Base-by-base conservation (phyloP, 2,113 vertebrate species). In the Burhinus oedicnemus region DNA sequence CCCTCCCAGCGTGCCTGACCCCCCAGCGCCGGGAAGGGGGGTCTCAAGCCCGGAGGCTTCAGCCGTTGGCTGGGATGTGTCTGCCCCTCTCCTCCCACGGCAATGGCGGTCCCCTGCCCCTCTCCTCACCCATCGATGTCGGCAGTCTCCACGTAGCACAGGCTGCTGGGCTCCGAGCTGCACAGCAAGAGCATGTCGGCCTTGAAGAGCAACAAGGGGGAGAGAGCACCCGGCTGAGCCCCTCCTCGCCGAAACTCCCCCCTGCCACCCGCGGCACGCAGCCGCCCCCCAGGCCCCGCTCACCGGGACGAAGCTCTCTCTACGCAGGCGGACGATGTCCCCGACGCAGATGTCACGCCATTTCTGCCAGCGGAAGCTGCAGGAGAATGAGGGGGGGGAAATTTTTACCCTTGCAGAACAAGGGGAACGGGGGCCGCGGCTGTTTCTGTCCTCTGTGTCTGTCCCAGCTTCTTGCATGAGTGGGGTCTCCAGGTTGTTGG, bases 111-210 rank as follows among this genome's bases (percentile, higher is more conserved):
- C 15, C 7, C 2, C 5, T 44, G 55, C 25, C n/a, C 27, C 12
- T 22, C 30, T 87, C 27, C 97, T 98, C 97, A 99, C 99, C 99
- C 99, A 1, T 99, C 99, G 0, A 99, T 99, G 92, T 99, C 99
- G 0, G 98, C 98, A 0, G 99, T 99, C 97, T 99, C 99, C 96
- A 99, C 98, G 0, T 99, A 99, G 97, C 99, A 99, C 76, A 99
- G 87, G 96, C 99, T 99, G 98, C 99, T 99, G 92, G 99, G 99
- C 96, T 99, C 99, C 0, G 99, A 99, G 94, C 99, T 99, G 97
- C 98, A 97, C 54, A 99, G 98, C 82, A 99, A 94, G 45, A 99
- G 98, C 93, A 99, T 49, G 72, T 99, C 99, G 0, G 99, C 99
- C 98, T 98, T 38, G 60, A 42, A 72, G 92, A 65, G 52, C 12